Evolutionary conservation across 2,113 vertebrate genomes (phyloP), one percentile per base, ranked within the genome.

Genomic region (Chelonoidis abingdonii): DNA sequence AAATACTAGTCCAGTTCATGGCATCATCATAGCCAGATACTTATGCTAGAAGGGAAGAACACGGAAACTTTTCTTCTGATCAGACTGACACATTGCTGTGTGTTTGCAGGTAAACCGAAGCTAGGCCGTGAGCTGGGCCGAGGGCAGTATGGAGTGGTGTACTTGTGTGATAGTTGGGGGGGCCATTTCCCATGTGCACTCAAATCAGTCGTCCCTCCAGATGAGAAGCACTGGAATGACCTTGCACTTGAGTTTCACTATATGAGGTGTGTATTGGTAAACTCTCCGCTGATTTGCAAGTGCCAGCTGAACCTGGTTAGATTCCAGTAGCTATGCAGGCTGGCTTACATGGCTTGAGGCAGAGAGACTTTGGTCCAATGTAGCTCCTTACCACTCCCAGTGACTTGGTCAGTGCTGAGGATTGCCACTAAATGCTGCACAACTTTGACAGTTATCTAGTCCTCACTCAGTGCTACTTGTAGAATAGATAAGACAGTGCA

Each of bases 221-320:
- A 99, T n/a, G 99, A 99, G 95, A 99, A 99, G 98, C 99, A 99
- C 98, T 99, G 99, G 99, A 99, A 99, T 29, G 99, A 99, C 96
- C 98, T 99, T 87, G 99, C 99, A 6, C 97, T 99, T 81, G 99
- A 99, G 97, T 99, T 99, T 97, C 99, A 99, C 98, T 99, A 99
- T 95, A 99, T 99, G 93, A 99, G 99, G 99, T 99, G 53, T 4
- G 97, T 94, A 4, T 29, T 3, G 52, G 0, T 21, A 6, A 29
- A 31, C 0, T 1, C 21, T 65, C 24, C 2, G 44, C 69, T 54
- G 2, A 0, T 50, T 5, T 82, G 5, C 65, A 72, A 22, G 3
- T 6, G 0, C 1, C 41, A 10, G 6, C 13, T 35, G 87, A 76
- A 24, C 65, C n/a, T 38, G 19, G 50, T 4, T 25, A 1, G 3